A percentile compares a stretch with the other conserved stretches of the same genome.
These are phyloP conservation scores for Galerucella pusilla DNA, from an alignment of 2,888 invertebrate species.

Conservation along the genomic window DNA sequence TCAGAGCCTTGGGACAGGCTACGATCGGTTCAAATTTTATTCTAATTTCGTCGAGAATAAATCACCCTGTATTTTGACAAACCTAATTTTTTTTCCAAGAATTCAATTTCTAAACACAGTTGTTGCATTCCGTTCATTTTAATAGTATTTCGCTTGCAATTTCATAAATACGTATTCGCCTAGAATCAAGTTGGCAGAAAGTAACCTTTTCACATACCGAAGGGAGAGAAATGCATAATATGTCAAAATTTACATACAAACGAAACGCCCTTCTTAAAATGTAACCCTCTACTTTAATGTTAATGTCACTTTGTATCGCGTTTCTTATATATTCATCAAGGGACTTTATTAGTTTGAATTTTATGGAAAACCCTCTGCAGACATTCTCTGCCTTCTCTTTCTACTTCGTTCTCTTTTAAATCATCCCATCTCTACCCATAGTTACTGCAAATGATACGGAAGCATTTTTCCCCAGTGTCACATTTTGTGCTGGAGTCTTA, in stretches of 20 bases:
- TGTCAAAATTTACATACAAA: constrained; percentile 57
- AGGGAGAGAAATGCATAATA: constrained; percentile 46
- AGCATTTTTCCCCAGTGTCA: constrained; percentile 62
- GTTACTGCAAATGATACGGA: constrained; percentile 48
- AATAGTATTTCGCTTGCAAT: neutral
- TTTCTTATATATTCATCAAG: constrained; percentile 65
- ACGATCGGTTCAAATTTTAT: too few relatives aligned
- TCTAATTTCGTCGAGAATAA: too few relatives aligned
- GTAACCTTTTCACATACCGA: constrained; percentile 33
- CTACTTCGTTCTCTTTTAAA: constrained; percentile 31
- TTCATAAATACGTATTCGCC: neutral
- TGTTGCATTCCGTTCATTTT: neutral
- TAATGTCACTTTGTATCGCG: constrained; percentile 64
- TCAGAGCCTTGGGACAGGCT: too few relatives aligned
- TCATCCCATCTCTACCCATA: constrained; percentile 37
- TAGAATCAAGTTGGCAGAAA: constrained; percentile 25
- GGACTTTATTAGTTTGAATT: constrained; percentile 62
- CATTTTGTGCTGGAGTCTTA: constrained; percentile 60
- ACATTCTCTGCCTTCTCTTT: constrained; percentile 37
- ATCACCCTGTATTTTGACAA: too few relatives aligned
- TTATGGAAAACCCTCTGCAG: constrained; percentile 45
- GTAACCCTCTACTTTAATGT: constrained; percentile 63
- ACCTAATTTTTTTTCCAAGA: too few relatives aligned
- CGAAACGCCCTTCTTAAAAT: constrained; percentile 61
- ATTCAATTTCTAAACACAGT: too few relatives aligned